phyloP scores from a whole-genome alignment of 2,113 vertebrate genomes.

The Brachyhypopomus gauderio region DNA sequence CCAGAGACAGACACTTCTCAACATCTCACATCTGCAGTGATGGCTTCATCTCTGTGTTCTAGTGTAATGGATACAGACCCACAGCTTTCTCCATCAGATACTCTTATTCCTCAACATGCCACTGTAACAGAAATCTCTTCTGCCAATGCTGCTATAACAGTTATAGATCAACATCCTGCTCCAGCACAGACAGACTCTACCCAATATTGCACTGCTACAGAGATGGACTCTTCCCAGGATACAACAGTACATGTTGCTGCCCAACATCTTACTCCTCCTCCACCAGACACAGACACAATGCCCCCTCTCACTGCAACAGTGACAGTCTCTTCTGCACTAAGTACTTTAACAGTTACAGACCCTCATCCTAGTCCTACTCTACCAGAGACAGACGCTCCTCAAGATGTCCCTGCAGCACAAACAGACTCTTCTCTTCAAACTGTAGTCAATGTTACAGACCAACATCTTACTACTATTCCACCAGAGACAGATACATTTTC shows the following conservation, averaged over 20 bases:
- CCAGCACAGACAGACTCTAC: neutral
- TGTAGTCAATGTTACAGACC: neutral
- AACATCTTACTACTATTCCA: neutral
- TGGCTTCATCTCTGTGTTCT: too few relatives aligned
- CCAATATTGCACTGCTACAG: neutral
- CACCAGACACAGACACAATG: neutral
- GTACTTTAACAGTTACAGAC: too few relatives aligned
- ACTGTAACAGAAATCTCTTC: too few relatives aligned
- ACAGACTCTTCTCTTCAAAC: neutral
- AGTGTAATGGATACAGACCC: too few relatives aligned
- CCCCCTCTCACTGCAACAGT: neutral
- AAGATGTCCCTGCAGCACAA: slow-evolving; percentile 8
- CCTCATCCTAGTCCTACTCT: neutral
- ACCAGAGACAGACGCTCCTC: neutral
- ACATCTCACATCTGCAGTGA: neutral
- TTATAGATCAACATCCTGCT: too few relatives aligned
- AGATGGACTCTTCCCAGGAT: neutral
- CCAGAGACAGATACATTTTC: neutral
- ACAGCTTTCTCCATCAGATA: neutral
- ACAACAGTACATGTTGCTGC: too few relatives aligned
- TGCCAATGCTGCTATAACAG: too few relatives aligned
- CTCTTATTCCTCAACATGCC: neutral
- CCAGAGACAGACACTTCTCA: too few relatives aligned
- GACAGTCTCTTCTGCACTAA: neutral
- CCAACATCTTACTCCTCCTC: too few relatives aligned